phyloP scores from a whole-genome alignment of 2,113 vertebrate genomes.

The Lagopus leucura region DNA sequence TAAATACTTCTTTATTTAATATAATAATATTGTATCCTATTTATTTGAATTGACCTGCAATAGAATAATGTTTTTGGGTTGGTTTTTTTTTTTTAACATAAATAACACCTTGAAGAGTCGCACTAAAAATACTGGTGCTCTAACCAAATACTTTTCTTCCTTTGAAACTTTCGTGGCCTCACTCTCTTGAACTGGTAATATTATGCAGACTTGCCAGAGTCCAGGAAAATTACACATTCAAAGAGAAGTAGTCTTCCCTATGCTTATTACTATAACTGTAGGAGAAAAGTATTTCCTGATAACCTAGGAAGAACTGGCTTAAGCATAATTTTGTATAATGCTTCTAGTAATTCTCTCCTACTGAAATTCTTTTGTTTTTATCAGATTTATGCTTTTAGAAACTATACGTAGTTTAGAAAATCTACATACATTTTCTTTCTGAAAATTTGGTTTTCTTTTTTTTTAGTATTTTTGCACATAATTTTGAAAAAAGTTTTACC shows the following conservation, averaged over 20 bases:
- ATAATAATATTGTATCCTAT: not conserved
- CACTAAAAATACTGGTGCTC: not conserved
- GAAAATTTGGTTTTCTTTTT: not conserved
- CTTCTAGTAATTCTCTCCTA: not conserved
- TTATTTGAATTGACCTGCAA: not conserved
- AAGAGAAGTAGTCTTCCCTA: not conserved
- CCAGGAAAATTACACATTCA: not conserved
- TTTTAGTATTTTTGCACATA: not conserved
- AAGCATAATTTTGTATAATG: not conserved
- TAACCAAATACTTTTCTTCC: not conserved
- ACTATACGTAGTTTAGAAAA: not conserved
- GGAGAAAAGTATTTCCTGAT: not conserved
- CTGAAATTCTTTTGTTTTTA: not conserved
- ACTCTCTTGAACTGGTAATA: not conserved
- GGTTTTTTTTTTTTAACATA: not conserved
- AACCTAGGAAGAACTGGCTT: not conserved
- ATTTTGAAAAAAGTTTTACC: not conserved
- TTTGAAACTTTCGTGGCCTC: not conserved
- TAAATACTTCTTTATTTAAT: not conserved
- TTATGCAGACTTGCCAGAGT: not conserved
- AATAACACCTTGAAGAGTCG: fast-evolving
- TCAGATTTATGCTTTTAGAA: not conserved
- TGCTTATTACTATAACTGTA: not conserved
- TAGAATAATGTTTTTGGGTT: not conserved
- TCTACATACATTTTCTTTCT: not conserved